Conservation (phyloP, 2,888 invertebrate genomes). For the Apodemia hepburni region DNA sequence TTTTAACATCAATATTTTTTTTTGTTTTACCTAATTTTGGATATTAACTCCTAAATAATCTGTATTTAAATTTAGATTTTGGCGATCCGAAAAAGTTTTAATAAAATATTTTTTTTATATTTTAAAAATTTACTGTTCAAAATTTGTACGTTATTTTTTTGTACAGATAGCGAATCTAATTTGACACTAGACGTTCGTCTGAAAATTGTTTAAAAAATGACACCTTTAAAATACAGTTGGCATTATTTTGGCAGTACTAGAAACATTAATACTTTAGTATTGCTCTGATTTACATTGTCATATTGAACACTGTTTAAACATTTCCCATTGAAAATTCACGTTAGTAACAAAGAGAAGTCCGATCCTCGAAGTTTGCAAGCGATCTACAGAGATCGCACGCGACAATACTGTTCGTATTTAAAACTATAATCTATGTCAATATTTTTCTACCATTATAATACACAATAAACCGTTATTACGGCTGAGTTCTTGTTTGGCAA, state of each 20-base stretch:
- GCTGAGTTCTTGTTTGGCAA: constrained; percentile 64
- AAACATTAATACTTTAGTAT: constrained; percentile 79
- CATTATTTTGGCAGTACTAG: constrained; percentile 78
- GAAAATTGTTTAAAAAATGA: constrained; percentile 70
- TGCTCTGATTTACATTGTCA: constrained; percentile 79
- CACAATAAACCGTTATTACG: constrained; percentile 66
- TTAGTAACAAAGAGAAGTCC: constrained; percentile 56
- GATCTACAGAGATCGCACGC: constrained; percentile 51
- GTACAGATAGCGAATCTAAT: constrained; percentile 79
- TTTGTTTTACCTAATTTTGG: constrained; percentile 46
- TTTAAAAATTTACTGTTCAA: constrained; percentile 71
- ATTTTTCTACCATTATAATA: constrained; percentile 75
- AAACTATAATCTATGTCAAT: constrained; percentile 66
- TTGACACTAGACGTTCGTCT: constrained; percentile 76
- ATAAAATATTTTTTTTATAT: constrained; percentile 76
- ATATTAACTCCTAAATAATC: constrained; percentile 74
- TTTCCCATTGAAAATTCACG: constrained; percentile 35
- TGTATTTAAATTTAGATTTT: constrained; percentile 75
- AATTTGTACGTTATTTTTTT: constrained; percentile 78
- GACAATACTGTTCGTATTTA: constrained; percentile 74
- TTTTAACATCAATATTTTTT: constrained; percentile 71
- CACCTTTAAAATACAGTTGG: constrained; percentile 74
- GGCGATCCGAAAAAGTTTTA: constrained; percentile 77
- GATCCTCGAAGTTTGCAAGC: constrained; percentile 65
- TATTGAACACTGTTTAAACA: constrained; percentile 69